phyloP scores from a whole-genome alignment of 2,797 vertebrate species.

The Liasis olivaceus region DNA sequence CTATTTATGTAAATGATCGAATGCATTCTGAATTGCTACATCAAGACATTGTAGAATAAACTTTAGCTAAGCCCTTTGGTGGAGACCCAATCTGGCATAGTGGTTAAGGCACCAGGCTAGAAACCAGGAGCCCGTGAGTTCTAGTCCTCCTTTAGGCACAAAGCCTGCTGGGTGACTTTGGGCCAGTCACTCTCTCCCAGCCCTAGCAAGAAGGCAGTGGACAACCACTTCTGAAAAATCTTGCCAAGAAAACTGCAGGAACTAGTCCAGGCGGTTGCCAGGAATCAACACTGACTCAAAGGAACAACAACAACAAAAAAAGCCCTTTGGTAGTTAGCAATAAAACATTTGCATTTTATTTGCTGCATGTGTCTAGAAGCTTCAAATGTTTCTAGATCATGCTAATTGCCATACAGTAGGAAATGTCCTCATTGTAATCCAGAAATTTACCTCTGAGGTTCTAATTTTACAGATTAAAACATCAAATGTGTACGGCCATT shows the following conservation, averaged over 20 bases:
- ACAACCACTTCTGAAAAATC: not conserved
- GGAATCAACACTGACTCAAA: not conserved
- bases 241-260: not conserved
- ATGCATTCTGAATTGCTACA: not conserved
- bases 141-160: not conserved
- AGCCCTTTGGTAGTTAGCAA: not conserved
- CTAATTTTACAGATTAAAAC: conserved; percentile 2
- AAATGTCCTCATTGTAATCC: conserved; percentile 7
- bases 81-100: not conserved
- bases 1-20: not conserved
- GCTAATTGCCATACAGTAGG: not conserved
- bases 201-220: not conserved
- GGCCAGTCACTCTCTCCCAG: no score
- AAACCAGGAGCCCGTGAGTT: not conserved
- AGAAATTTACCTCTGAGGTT: not conserved
- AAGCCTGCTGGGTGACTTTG: not conserved
- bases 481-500: not conserved
- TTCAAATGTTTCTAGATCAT: not conserved
- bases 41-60: not conserved
- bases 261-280: not conserved
- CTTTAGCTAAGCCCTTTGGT: not conserved
- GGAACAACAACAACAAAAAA: not conserved
- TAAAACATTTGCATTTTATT: not conserved
- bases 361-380: conserved; percentile 29
- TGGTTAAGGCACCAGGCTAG: not conserved